Evolutionary conservation across 2,888 invertebrate genomes (phyloP), one percentile per base, ranked within the genome.

Genomic region (Epinotia brunnichana): DNA sequence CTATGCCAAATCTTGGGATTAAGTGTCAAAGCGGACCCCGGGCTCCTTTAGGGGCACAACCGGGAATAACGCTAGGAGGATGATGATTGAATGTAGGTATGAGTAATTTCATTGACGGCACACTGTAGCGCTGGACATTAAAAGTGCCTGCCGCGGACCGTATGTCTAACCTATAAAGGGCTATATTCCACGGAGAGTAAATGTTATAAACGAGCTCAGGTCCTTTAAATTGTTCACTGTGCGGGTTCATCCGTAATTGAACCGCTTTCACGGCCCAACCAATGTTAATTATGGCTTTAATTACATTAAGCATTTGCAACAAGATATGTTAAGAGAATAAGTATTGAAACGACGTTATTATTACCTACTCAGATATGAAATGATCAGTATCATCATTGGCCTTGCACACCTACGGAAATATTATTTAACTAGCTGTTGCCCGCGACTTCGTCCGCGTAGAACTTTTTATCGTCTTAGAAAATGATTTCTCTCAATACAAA

Each of bases 201-300:
- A 72, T 53, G 61, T 72, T 56, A 72, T 72, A 68, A 72, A 72
- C 66, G 59, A 68, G 72, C 61, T 54, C 62, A 62, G 56, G 39
- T 56, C 39, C 39, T 68, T 59, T 68, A 62, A 72, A 68, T 68
- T 72, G 68, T 72, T 68, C 72, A 35, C 66, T 71, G 60, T 61
- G 67, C 67, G 48, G 67, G 67, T 24, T 68, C 35, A 54, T 62
- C 17, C 56, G 54, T 57, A 68, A 68, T 61, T 68, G 21, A 72
- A 72, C 39, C 51, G 62, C 62, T 61, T 66, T 67, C 44, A 61
- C 54, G 54, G 35, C 21, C 35, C 56, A 67, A 54, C 67, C 54
- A 61, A 61, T 61, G 54, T 67, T 67, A 67, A 67, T 72, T 39
- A 72, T 67, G 10, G 53, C 48, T 39, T 67, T 62, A 57, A 72